A percentile compares a stretch with the other conserved stretches of the same genome.
These are phyloP conservation scores for Allolobophora icterica DNA, from an alignment of 2,888 invertebrate species.

Conservation along the genomic window DNA sequence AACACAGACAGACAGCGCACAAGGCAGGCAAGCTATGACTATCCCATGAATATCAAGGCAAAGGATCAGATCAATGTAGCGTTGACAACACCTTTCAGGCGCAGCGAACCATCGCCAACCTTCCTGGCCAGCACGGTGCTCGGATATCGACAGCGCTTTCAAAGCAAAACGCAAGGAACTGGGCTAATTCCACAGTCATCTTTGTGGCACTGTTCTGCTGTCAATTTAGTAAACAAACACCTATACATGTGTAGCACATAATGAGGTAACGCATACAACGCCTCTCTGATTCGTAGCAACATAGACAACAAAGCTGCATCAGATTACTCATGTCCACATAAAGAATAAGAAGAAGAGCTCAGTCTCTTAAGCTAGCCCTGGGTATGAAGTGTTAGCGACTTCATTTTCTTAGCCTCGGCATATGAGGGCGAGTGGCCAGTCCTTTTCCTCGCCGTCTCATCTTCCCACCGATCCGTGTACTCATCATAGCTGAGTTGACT, in stretches of 20 bases:
- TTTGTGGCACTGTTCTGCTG: neutral
- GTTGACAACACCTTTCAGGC: slow-evolving; percentile 10
- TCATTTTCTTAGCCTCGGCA: too few species aligned
- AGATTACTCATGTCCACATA: too few species aligned
- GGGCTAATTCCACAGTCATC: neutral
- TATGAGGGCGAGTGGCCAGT: too few species aligned
- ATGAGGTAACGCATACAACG: neutral
- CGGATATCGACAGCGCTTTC: neutral
- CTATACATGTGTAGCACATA: too few species aligned
- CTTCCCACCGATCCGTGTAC: too few species aligned
- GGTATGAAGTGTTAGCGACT: too few species aligned
- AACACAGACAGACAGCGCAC: neutral
- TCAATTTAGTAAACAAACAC: neutral
- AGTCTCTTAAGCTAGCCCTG: too few species aligned
- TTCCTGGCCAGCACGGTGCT: neutral
- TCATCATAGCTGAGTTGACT: too few species aligned
- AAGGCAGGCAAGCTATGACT: neutral
- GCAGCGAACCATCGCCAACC: neutral
- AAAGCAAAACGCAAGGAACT: neutral
- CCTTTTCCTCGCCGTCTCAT: too few species aligned
- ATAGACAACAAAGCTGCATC: neutral
- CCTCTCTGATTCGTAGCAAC: neutral
- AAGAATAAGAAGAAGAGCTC: too few species aligned
- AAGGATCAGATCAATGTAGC: slow-evolving; percentile 11
- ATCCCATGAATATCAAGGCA: neutral